Base-by-base conservation (phyloP, 2,113 vertebrate genomes). In the Sebastes fasciatus region DNA sequence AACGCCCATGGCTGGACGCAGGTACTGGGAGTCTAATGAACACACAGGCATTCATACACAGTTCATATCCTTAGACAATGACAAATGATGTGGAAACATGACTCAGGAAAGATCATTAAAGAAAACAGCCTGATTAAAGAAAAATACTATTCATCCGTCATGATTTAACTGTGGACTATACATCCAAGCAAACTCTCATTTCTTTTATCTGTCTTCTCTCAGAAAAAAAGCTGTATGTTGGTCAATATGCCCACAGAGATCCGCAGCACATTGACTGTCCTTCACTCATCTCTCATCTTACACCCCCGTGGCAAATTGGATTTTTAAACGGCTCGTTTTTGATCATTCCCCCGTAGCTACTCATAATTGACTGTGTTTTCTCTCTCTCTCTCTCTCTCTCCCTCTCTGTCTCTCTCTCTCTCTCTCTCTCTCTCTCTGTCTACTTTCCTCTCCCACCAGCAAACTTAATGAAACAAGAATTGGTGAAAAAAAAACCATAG, bases 291-390 rank as follows among this genome's bases (percentile, higher is more conserved):
- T 86, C 83, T 85, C 87, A 76, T 80, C 83, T 84, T 57, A 69
- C 83, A 79, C 79, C 87, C 84, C 86, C 62, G 45, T 79, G 86
- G 91, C 86, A 90, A 91, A 94, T 90, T 88, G 87, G 88, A 89
- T 91, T 93, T 93, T 90, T 92, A 91, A 94, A 93, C 62, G 61
- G 64, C 72, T 85, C 65, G 42, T 79, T 91, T 94, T 90, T 93
- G 78, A 91, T 92, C 90, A 67, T 86, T 82, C 77, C 72, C 68
- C 68, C 62, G 2, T 13, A 26, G 26, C 26, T 26, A 79, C 62
- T 83, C 71, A 70, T 91, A 82, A 88, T 90, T 88, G 86, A 89
- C 88, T 89, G 79, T 86, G 63, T 88, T 77, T 60, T 74, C 65
- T 67, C 73, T 70, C 70, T 78, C 73, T 67, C 70, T 78, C 2